Conservation (phyloP, 2,888 invertebrate genomes). For the Drosophila paranaensis region DNA sequence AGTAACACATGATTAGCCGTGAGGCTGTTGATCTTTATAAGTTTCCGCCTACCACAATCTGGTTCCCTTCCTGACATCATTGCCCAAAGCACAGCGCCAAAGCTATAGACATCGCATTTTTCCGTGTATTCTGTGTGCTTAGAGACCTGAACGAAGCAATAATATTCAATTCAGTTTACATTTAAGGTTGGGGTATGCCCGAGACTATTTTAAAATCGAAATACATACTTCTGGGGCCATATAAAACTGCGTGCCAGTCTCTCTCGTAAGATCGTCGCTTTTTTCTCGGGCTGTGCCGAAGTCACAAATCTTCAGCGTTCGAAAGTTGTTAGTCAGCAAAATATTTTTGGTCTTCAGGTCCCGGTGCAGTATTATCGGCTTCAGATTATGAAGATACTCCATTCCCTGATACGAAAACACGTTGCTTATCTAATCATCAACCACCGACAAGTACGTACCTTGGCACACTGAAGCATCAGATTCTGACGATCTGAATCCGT, state of each 20-base stretch:
- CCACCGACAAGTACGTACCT: background rate
- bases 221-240: conserved; percentile 47
- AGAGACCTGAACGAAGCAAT: too few species aligned
- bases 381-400: conserved; percentile 32
- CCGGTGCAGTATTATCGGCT: conserved; percentile 40
- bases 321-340: conserved; percentile 6
- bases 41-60: too few species aligned
- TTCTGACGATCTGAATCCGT: background rate
- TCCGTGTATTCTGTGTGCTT: background rate
- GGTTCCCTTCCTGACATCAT: conserved; percentile 14
- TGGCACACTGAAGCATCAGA: conserved; percentile 5
- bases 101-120: conserved; percentile 45
- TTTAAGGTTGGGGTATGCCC: too few species aligned
- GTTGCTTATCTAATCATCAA: background rate
- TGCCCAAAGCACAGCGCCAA: conserved; percentile 49
- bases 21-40: too few species aligned
- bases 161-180: too few species aligned
- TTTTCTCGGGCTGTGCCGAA: conserved; percentile 33
- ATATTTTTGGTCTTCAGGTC: conserved; percentile 48
- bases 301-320: conserved; percentile 50
- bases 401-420: conserved; percentile 27
- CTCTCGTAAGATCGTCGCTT: background rate
- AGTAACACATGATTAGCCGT: too few species aligned
- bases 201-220: too few species aligned
- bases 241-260: conserved; percentile 37